A percentile compares a stretch with the other conserved stretches of the same genome.
phyloP scores from a whole-genome alignment of 2,113 vertebrate species.

The Sylvietta virens region DNA sequence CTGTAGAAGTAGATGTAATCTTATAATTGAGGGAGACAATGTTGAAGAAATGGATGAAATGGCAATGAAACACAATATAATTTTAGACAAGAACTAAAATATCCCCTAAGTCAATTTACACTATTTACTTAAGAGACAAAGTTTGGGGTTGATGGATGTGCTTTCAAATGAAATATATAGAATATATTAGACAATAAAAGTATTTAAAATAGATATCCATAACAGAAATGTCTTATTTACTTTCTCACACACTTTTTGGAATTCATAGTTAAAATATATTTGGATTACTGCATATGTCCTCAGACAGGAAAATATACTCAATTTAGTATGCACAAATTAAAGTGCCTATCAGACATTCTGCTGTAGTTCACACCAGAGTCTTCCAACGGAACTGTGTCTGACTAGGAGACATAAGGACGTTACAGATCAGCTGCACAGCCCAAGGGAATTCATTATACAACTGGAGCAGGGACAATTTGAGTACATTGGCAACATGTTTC shows the following conservation, averaged over 20 bases:
- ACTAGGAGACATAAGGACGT: not conserved
- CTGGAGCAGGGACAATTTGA: not conserved
- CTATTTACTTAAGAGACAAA: not conserved
- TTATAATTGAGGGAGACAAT: not conserved
- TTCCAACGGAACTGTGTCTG: not conserved
- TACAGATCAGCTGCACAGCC: not conserved
- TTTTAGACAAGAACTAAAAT: not conserved
- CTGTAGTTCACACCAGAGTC: not conserved
- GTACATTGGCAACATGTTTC: not conserved
- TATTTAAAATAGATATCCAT: not conserved
- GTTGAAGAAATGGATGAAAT: not conserved
- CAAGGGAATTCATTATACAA: not conserved
- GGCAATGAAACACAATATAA: not conserved
- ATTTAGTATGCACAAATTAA: not conserved
- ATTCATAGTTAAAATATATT: not conserved
- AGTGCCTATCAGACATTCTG: not conserved
- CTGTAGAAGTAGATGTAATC: not conserved
- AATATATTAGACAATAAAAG: not conserved
- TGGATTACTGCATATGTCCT: not conserved
- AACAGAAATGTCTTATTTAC: not conserved
- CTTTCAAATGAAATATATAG: not conserved
- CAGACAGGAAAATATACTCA: not conserved
- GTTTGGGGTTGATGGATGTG: accelerated
- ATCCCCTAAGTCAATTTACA: not conserved
- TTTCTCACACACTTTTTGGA: not conserved